Evolutionary conservation across 2,888 invertebrate species (phyloP), one percentile per base, ranked within the genome.

Genomic region (Pediacus dermestoides): DNA sequence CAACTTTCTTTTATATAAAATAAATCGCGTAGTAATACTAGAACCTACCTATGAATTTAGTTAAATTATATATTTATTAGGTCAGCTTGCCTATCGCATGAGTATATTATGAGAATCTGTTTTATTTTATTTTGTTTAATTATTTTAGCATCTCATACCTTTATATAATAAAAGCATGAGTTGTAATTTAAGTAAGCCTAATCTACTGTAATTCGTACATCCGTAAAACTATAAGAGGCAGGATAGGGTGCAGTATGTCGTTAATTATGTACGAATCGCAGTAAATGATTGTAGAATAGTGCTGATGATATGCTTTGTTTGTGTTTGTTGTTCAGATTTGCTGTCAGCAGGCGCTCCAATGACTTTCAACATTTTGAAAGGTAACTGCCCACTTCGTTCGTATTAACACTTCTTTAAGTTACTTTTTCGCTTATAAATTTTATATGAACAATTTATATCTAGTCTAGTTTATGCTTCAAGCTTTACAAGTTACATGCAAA

Each of bases 301-400:
- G 67, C 66, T 67, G 63, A 68, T 69, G 61, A 63, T 52, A 56
- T 67, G 68, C 70, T 70, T 70, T 75, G 73, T 77, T 76, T 80
- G 79, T 79, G 77, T 80, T 80, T 77, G 78, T 80, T 80, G 78
- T 80, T 79, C 78, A 82, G 81, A 82, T 81, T 72, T 76, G 74
- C 82, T 83, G 82, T 80, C 81, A 74, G 81, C 83, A 76, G 83
- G 84, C 73, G 80, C 80, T 74, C 83, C 84, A 73, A 80, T 85
- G 78, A 82, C 83, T 76, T 85, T 83, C 82, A 84, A 85, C 82
- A 85, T 85, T 75, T 80, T 86, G 75, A 85, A 85, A 85, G 86
- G 85, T 86, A 85, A 82, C 74, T 70, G 71, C 64, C 56, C 25
- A 25, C 50, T 52, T 53, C 49, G 51, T 55, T 57, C 50, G 39